Evolutionary conservation across 2,888 invertebrate genomes (phyloP), one percentile per base, ranked within the genome.

Genomic region (Tetragonisca angustula): DNA sequence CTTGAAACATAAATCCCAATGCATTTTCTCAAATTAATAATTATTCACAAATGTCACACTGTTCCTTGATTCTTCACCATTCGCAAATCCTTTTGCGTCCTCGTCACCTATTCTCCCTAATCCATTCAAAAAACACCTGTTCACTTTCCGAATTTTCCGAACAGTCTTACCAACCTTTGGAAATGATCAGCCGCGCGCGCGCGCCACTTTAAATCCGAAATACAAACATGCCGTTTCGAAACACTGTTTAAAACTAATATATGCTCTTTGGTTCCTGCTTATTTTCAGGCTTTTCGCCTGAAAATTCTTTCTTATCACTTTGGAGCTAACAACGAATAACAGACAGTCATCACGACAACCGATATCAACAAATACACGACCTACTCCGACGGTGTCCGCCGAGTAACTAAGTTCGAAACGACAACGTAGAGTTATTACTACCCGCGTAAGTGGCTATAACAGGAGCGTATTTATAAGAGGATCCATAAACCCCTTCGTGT

Each of bases 101-200:
- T 88, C 88, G 85, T 89, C 84, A 95, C 95, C 95, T 94, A 95
- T 95, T 95, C 95, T 95, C 96, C 95, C 95, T 91, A 92, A 93
- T 96, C 96, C 96, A 95, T 96, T 96, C 96, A 96, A 96, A 95
- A 96, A 97, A 97, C 97, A 97, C 97, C 97, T 97, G 97, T 97
- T 97, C 96, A 95, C 95, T 95, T 94, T 95, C 95, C 95, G 95
- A 96, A 96, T 96, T 97, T 97, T 96, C 97, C 96, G 96, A 90
- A 96, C 95, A 95, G 95, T 95, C 94, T 92, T 93, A 94, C 95
- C 95, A 96, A 95, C 95, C 84, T 72, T 54, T 59, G 64, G 52
- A 78, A 78, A 64, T 43, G 49, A 79, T 36, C 65, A 50, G 70
- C 54, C 71, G 85, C 84, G 88, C 89, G 87, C 90, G 87, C 90